These are phyloP conservation scores for Hypomecis atomaria DNA, from an alignment of 2,888 invertebrate genomes.

Conservation along the genomic window DNA sequence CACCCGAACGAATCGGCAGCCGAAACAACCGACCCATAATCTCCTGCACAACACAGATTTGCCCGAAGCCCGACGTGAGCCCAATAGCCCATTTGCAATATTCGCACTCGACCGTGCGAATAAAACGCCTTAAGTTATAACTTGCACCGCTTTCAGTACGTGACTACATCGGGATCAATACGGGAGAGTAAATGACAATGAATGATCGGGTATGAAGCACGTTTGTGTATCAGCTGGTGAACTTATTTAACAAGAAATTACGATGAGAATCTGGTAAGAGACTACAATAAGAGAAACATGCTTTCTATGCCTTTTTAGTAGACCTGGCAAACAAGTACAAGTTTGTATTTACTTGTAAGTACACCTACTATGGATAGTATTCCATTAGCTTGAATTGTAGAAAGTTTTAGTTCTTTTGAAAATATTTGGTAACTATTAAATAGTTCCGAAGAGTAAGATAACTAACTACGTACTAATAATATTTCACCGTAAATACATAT, in stretches of 20 bases:
- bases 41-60: conserved; percentile 34
- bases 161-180: conserved; percentile 67
- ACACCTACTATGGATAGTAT: neutral
- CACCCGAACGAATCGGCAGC: conserved; percentile 3
- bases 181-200: conserved; percentile 73
- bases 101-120: conserved; percentile 40
- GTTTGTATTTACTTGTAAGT: too few relatives aligned
- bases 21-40: conserved; percentile 22
- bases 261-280: neutral
- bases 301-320: too few relatives aligned
- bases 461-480: too few relatives aligned
- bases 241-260: conserved; percentile 2
- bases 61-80: conserved; percentile 20
- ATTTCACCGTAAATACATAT: too few relatives aligned
- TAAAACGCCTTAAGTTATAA: conserved; percentile 51
- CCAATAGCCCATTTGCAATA: conserved; percentile 36
- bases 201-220: conserved; percentile 47
- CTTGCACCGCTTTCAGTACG: conserved; percentile 56
- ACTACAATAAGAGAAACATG: neutral
- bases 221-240: conserved; percentile 9
- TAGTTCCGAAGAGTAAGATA: too few relatives aligned
- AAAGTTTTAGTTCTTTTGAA: too few relatives aligned
- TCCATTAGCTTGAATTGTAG: neutral
- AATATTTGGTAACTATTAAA: too few relatives aligned
- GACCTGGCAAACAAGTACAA: too few relatives aligned